Base-by-base conservation (phyloP, 2,888 invertebrate genomes). In the Coleophora flavipennella region DNA sequence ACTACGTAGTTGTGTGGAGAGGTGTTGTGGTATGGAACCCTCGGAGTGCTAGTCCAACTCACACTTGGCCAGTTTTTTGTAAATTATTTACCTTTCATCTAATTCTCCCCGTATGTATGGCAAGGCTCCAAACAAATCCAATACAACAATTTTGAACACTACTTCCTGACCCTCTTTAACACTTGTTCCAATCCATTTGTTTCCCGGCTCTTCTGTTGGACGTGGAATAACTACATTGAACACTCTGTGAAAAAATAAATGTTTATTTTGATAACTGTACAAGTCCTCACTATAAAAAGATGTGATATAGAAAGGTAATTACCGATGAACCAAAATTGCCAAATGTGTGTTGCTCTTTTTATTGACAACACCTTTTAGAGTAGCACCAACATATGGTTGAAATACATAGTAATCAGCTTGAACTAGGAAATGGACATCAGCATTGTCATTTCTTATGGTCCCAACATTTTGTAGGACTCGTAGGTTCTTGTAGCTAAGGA, bases 141-240 rank as follows among this genome's bases (percentile, higher is more conserved):
- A 62, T 11, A 85, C 79, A 9, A 80, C 86, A 45, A 91, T 85
- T 46, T 72, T 78, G 57, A 92, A 89, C 40, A 74, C 69, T 8
- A 91, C 85, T 61, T 88, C 85, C 58, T 90, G 87, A 0, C 89
- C 90, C 53, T 89, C 79, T 37, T 80, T 58, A 14, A 89, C 71
- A 41, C 69, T 66, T 31, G 80, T 55, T 1, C 90, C 90, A 41
- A 86, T 59, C 91, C 91, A 91, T 47, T 74, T 71, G 48, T 81
- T 67, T 2, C 83, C 77, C 1, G 76, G 75, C 38, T 77, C 67
- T 38, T 81, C 79, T 27, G 80, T 78, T 7, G 87, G 87, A 53
- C 87, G 85, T 31, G 89, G 89, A 34, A 92, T 85, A 3, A 91
- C 90, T 9, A 91, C 89, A 71, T 92, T 91, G 57, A 92, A 92